Evolutionary conservation across 2,113 vertebrate species (phyloP), one percentile per base, ranked within the genome.

Genomic region (Porphyrio hochstetteri): DNA sequence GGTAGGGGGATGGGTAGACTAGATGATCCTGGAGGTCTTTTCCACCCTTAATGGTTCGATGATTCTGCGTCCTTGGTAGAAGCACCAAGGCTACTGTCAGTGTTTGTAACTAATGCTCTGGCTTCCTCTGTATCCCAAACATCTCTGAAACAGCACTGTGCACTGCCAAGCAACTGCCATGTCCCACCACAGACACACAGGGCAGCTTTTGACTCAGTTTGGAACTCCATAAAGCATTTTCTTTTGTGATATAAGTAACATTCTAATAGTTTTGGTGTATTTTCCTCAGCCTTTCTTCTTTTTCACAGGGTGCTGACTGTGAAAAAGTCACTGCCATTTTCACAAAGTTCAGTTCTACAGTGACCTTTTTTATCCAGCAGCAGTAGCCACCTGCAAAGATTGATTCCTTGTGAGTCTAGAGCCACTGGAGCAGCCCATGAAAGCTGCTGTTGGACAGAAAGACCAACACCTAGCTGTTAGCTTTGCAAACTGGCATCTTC

Each of bases 11-110:
- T 18, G 17, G 44, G 18, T 46, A 7, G 17, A 46, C 44, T 46
- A 16, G 44, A 46, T 46, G 44, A 46, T 46, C 44, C 44, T 46
- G 44, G 44, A 46, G 44, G 44, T 46, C 16, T 46, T 46, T 46
- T 46, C 44, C 44, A 46, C 18, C 17, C 44, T 46, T 46, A 46
- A 46, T 46, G 44, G 16, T 46, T 18, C 8, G 8, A 46, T 16
- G 16, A 46, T 46, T 46, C 44, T 46, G 18, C 13, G 25, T 60
- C 69, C 35, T 33, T 18, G 35, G 29, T 17, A 82, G 27, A 55
- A 72, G 65, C 35, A 78, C 27, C 3, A 1, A 68, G 14, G 33
- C n/a, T 64, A 77, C 35, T 0, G 0, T 31, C 11, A 3, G 40
- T 5, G 5, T 69, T 89, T n/a, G 63, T 15, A 82, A 7, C 18